Base-by-base conservation (phyloP, 2,113 vertebrate species). In the Isichthys henryi region DNA sequence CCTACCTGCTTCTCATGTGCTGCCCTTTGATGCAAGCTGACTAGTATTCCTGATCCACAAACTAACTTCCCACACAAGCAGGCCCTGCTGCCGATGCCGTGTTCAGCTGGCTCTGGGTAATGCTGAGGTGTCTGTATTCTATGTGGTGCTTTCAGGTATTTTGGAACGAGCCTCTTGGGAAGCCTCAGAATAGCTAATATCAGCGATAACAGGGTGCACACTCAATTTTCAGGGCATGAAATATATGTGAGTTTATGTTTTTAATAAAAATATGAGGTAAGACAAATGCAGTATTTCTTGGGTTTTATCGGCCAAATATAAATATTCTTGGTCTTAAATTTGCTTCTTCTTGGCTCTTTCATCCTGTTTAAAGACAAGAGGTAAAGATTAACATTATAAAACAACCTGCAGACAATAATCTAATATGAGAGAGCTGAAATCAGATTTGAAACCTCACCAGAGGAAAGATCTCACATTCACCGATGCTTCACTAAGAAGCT, bases 261-360 rank as follows among this genome's bases (percentile, higher is more conserved):
- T 86, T 80, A 80, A 86, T 49, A 85, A 48, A 85, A 85, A 48
- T 83, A 48, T 86, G 48, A 86, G 43, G 23, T 11, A 86, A 49
- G 45, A 50, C 11, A 49, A 19, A 50, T 10, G 10, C 11, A 49
- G 1, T 13, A 50, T 50, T 86, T 31, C 48, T 86, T 86, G 7
- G n/a, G 6, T 23, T 77, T 77, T 77, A 39, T 52, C 27, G 53
- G 15, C n/a, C 13, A 50, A 46, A 8, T 31, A 35, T 31, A 49
- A 35, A 10, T 52, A 50, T 35, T 86, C 85, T 31, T 52, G 88
- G 48, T 27, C 5, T 66, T 82, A 87, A 13, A 88, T 83, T 39
- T 52, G 87, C 88, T 82, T 93, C 91, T 87, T 87, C 50, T 90
- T 91, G 21, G 43, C 10, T 45, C 92, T 95, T 86, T 96, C 94